phyloP scores from a whole-genome alignment of 2,113 vertebrate genomes.

The Cottus gobio region DNA sequence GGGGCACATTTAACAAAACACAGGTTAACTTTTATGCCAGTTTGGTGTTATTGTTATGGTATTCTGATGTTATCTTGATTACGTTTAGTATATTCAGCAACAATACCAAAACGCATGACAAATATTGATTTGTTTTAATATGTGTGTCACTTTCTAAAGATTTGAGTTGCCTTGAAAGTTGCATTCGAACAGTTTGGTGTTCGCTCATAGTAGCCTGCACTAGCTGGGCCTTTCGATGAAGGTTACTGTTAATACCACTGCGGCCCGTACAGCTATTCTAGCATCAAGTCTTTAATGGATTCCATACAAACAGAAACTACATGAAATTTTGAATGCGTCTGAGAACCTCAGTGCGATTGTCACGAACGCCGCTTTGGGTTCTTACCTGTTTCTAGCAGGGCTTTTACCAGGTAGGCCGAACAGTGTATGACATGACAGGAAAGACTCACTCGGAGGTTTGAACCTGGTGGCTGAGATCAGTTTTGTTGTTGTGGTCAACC shows the following conservation, averaged over 20 bases:
- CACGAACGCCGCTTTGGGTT: not conserved
- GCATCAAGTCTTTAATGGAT: not conserved
- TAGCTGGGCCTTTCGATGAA: conserved; percentile 12
- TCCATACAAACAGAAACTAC: not conserved
- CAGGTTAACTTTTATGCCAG: not conserved
- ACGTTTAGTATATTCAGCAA: not conserved
- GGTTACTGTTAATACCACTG: conserved; percentile 22
- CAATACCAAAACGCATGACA: not conserved
- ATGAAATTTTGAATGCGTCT: conserved; percentile 2
- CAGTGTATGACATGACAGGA: conserved; percentile 18
- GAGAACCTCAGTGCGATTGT: conserved; percentile 3
- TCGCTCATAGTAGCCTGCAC: conserved; percentile 2
- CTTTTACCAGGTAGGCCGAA: conserved; percentile 9
- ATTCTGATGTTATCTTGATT: not conserved
- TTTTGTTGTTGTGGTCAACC: conserved; percentile 34
- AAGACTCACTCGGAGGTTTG: conserved; percentile 29
- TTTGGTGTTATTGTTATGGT: conserved; percentile 11
- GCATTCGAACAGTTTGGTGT: not conserved
- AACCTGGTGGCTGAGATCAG: conserved; percentile 25
- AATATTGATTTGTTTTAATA: not conserved
- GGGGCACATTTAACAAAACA: not conserved
- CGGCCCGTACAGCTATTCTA: not conserved
- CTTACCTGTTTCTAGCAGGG: conserved; percentile 12
- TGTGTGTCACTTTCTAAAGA: conserved; percentile 4
- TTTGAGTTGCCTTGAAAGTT: not conserved